Evolutionary conservation across 2,113 vertebrate genomes (phyloP), one percentile per base, ranked within the genome.

Genomic region (Nycticebus coucang): DNA sequence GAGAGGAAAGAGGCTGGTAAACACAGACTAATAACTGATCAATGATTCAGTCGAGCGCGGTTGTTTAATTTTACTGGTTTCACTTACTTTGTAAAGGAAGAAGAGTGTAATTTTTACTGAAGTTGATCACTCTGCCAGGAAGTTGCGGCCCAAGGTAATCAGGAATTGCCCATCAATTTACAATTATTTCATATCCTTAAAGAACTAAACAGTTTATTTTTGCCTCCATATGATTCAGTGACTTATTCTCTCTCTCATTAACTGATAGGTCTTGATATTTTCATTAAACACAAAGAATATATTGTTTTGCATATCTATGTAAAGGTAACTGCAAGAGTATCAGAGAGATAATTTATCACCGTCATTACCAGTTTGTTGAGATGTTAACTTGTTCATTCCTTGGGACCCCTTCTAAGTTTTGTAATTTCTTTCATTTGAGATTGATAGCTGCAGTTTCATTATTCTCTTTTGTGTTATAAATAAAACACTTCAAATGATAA

Each of bases 401-500:
- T 5, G 8, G 87, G 26, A 74, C 12, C 24, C 62, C n/a, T 4
- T 33, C 28, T 82, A 72, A 19, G 6, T 69, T 69, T 68, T 37
- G 4, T 55, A 11, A 60, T 77, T 79, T 64, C 13, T 95, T 87
- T 89, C 18, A 64, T 3, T 57, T 92, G 75, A n/a, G 8, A 79
- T 24, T 88, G 72, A 15, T 1, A 41, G 81, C 13, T 7, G 0
- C 0, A 82, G 19, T 85, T 92, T 91, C 0, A 11, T 69, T 79
- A 75, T 57, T 77, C 22, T 2, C 57, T 85, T 88, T 81, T 93
- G 5, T 68, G 60, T 55, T 93, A 45, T 83, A 74, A 93, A 57
- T 64, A 60, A 45, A 91, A 28, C 10, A 17, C 45, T 92, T 95
- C 59, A 84, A 66, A 87, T 92, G 41, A 30, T 69, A 87, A 85